phyloP scores from a whole-genome alignment of 2,888 invertebrate species.

The Campaea margaritaria region DNA sequence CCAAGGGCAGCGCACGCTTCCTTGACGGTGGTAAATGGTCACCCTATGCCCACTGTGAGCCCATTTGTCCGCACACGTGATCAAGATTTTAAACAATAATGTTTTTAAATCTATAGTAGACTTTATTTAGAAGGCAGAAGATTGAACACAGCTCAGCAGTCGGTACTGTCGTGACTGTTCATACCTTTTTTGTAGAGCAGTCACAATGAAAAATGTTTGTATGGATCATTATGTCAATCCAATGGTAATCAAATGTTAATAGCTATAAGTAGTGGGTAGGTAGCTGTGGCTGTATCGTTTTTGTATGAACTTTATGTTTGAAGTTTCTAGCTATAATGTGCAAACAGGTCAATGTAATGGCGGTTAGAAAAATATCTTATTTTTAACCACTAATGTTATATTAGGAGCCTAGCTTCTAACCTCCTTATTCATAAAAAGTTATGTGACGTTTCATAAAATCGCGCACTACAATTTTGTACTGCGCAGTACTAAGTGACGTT shows the following conservation, averaged over 20 bases:
- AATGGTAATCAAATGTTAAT: conserved; percentile 25
- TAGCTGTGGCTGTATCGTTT: background rate
- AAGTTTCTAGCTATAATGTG: too few relatives aligned
- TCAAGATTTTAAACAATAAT: conserved; percentile 32
- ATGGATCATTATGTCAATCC: conserved; percentile 30
- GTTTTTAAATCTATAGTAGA: background rate
- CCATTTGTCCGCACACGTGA: conserved; percentile 70
- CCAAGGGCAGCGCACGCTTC: conserved; percentile 59
- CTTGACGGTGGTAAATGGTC: conserved; percentile 65
- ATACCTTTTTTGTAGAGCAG: conserved; percentile 9
- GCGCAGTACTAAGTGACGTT: too few relatives aligned
- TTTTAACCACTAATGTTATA: too few relatives aligned
- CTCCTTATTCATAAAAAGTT: too few relatives aligned
- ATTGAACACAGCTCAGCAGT: background rate
- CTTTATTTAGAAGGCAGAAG: background rate
- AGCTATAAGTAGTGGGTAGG: background rate
- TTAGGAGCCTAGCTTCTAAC: too few relatives aligned
- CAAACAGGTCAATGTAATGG: too few relatives aligned
- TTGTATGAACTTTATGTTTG: background rate
- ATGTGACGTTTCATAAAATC: too few relatives aligned
- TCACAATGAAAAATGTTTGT: conserved; percentile 31
- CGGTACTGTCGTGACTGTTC: background rate
- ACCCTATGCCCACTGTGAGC: conserved; percentile 68
- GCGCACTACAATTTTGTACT: too few relatives aligned
- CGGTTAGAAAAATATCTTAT: too few relatives aligned